Conservation (phyloP, 2,797 vertebrate genomes). For the Falco peregrinus region DNA sequence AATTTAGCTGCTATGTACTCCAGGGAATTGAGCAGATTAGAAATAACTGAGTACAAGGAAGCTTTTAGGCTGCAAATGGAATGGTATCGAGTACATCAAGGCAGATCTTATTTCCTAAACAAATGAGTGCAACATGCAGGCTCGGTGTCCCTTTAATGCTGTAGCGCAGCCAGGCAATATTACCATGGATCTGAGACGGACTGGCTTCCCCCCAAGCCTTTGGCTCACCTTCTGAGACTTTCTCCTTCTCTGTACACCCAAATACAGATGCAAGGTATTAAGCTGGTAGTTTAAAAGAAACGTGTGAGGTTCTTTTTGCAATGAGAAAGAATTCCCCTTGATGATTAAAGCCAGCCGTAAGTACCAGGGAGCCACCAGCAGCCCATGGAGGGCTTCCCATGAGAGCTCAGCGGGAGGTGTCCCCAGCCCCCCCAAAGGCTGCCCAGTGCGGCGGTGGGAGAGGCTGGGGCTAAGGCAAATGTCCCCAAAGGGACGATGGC, state of each 20-base stretch:
- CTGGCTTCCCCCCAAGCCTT: constrained; percentile 44
- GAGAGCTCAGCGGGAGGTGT: background rate
- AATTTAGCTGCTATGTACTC: constrained; percentile 26
- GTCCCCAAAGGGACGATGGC: background rate
- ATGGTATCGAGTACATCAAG: constrained; percentile 55
- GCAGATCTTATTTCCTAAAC: constrained; percentile 65
- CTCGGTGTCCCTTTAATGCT: constrained; percentile 24
- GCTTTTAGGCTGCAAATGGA: constrained; percentile 63
- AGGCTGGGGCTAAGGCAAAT: background rate
- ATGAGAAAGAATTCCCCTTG: background rate
- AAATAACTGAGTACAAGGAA: constrained; percentile 56
- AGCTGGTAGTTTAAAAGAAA: background rate
- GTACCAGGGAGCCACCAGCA: background rate
- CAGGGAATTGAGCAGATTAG: constrained; percentile 54
- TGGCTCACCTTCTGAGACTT: constrained; percentile 53
- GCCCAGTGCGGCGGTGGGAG: background rate
- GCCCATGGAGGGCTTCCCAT: background rate
- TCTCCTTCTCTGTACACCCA: background rate
- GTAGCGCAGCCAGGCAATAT: constrained; percentile 1
- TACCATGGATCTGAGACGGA: constrained; percentile 24
- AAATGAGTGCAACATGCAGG: constrained; percentile 49
- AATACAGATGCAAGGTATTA: constrained; percentile 34
- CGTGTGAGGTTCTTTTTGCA: background rate
- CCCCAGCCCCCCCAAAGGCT: background rate
- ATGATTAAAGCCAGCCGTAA: background rate